Conservation (phyloP, 2,113 vertebrate species). For the Myiopsitta monachus region DNA sequence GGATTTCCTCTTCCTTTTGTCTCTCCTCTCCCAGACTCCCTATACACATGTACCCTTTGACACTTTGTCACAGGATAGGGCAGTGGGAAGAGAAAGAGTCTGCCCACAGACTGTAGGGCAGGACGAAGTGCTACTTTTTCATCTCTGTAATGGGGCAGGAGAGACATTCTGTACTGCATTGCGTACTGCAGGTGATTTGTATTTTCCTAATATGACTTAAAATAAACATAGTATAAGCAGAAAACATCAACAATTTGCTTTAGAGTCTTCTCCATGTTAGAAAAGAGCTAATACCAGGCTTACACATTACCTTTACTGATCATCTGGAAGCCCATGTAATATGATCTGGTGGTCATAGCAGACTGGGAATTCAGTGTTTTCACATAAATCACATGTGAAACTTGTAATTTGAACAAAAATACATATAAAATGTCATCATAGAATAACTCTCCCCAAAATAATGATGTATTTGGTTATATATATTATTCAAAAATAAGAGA, state of each 20-base stretch:
- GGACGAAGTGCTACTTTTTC: background rate
- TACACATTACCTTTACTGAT: background rate
- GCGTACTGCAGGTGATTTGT: accelerated
- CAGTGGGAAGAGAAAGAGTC: background rate
- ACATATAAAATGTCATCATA: background rate
- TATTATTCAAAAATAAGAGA: background rate
- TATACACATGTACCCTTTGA: accelerated
- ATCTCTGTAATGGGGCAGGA: background rate
- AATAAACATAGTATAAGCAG: background rate
- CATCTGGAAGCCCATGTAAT: background rate
- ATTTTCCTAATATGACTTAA: background rate
- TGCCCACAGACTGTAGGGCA: background rate
- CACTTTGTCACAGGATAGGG: background rate
- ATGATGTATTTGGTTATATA: background rate
- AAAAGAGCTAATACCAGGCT: background rate
- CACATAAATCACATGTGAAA: background rate
- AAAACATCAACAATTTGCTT: background rate
- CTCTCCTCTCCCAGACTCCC: accelerated
- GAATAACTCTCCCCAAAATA: background rate
- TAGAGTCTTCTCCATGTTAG: background rate
- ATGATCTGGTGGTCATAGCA: background rate
- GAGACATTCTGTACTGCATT: background rate
- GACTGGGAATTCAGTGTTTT: background rate
- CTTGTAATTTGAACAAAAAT: background rate
- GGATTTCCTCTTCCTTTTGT: background rate